Base-by-base conservation (phyloP, 2,113 vertebrate species). In the Erythrolamprus reginae region DNA sequence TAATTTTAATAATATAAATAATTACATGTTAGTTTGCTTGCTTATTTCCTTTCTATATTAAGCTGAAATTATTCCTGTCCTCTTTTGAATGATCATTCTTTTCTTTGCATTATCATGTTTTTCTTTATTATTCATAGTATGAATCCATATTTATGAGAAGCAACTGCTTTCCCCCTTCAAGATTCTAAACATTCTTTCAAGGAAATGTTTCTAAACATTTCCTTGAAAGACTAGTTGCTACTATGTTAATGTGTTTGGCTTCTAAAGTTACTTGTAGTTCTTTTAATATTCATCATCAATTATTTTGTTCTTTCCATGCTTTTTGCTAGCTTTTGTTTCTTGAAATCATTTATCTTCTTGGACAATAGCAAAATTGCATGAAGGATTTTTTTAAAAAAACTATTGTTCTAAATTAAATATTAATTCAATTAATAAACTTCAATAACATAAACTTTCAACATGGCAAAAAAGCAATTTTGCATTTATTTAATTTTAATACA, bases 311-410 rank as follows among this genome's bases (percentile, higher is more conserved):
- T 82, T 87, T 90, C 89, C 92, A 77, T 90, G 93, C 93, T 95
- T 95, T 42, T 93, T 96, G 91, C 70, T 94, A 82, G 89, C 95
- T 93, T 85, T 89, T 91, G 50, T 92, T 93, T 95, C 84, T 33
- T 94, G 90, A 94, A 94, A 84, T 89, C 86, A 88, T 94, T 94
- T 87, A 58, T 94, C 45, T 65, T 38, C 50, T 42, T 85, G 56
- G 94, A 96, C 96, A 96, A 95, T 77, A 95, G 95, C 95, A 93
- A 83, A 95, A 95, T 92, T 93, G 91, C 82, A 89, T 83, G 10
- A 65, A 84, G 58, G 86, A 24, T 70, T 70, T 77, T 77, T 77
- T 3, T n/a, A n/a, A n/a, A 65, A 21, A 77, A 38, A 77, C 17
- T 38, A 19, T 42, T 91, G 91, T 84, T 93, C 82, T 88, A 55